Base-by-base conservation (phyloP, 2,888 invertebrate species). In the Oxyscelio sp. region DNA sequence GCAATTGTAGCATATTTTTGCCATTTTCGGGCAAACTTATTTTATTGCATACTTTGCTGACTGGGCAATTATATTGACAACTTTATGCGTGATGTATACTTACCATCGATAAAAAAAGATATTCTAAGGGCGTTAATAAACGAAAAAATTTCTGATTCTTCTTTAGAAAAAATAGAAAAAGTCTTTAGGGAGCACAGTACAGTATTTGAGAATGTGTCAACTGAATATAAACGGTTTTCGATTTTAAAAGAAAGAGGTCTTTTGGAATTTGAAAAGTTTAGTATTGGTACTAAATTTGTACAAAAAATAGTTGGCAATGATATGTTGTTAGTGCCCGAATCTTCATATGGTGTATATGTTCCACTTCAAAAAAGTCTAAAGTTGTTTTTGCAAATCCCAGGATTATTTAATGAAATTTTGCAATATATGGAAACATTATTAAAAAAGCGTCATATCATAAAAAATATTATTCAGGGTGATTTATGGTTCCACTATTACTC, bases 391-490 rank as follows among this genome's bases (percentile, higher is more conserved):
- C 34, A 58, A 65, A 61, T 70, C 9, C 79, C 70, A 9, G 63
- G 45, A n/a, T n/a, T 71, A 19, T 45, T 79, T 8, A 34, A 61
- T 8, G 40, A 71, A 61, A 61, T 79, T 43, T 17, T 59, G n/a
- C 17, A 27, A 24, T 78, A 78, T 22, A 52, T 40, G 15, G 31
- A 50, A 50, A 31, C 34, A 38, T 40, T 70, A 24, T 15, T 19
- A 24, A 22, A 59, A 31, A 19, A 82, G n/a, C 43, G 15, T 27
- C n/a, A 15, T 22, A 75, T 75, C 24, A 71, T 77, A 27, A 27
- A 22, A n/a, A 82, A 77, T 52, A 34, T 82, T 22, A 71, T 77
- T 17, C 82, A 82, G 17, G 52, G 63, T 27, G 58, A 71, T 63
- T 58, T 71, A 40, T 71, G 82, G 61, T 15, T 58, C 31, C 65